phyloP scores from a whole-genome alignment of 1,140 invertebrate species.

The Nasonia vitripennis region DNA sequence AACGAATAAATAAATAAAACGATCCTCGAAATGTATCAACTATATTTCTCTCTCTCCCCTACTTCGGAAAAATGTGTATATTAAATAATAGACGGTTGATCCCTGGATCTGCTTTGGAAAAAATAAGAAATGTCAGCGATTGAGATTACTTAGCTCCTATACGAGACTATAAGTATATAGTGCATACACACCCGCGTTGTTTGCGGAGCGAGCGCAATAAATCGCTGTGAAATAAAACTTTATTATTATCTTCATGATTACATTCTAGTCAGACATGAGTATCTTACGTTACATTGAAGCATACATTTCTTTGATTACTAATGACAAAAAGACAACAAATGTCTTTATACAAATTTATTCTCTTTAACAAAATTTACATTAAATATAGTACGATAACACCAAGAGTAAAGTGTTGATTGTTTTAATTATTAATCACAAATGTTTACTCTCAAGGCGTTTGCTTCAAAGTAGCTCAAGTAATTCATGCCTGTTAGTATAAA shows the following conservation, averaged over 20 bases:
- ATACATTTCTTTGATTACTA: not conserved
- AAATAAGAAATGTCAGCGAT: not conserved
- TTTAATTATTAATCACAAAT: not conserved
- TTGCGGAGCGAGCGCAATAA: not conserved
- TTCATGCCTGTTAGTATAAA: not conserved
- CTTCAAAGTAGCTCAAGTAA: slow-evolving; percentile 2
- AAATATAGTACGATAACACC: not conserved
- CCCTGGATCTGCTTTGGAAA: slow-evolving; percentile 12
- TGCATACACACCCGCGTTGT: not conserved
- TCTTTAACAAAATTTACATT: not conserved
- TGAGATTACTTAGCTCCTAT: not conserved
- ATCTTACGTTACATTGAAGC: slow-evolving; percentile 26
- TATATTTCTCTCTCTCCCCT: slow-evolving; percentile 20
- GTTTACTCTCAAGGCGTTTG: not conserved
- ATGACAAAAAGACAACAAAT: not conserved
- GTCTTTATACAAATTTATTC: not conserved
- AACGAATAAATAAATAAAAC: not conserved
- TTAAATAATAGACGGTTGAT: not conserved
- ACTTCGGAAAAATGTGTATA: slow-evolving; percentile 23
- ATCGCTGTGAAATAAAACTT: not conserved
- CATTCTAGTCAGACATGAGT: not conserved
- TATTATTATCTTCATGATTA: not conserved
- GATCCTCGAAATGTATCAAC: not conserved
- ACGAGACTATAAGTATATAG: not conserved
- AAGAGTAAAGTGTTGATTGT: not conserved